Evolutionary conservation across 2,888 invertebrate genomes (phyloP).

Genomic region (Pseudolycoriella hygida): DNA sequence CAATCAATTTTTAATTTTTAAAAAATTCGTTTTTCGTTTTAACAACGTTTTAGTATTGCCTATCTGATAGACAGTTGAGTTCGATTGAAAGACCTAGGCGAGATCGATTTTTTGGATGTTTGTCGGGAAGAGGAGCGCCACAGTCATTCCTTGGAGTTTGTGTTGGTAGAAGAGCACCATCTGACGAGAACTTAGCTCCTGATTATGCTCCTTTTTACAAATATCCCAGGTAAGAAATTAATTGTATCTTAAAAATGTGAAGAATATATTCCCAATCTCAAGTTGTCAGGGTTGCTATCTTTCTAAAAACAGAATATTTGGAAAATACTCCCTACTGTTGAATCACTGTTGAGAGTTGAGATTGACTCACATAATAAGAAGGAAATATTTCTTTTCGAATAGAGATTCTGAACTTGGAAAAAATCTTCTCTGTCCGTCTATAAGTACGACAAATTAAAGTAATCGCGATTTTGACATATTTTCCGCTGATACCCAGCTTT

Average conservation of each 20-base stretch:
- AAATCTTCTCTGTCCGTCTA: too few species aligned
- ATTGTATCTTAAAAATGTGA: background rate
- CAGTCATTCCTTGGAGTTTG: constrained; percentile 68
- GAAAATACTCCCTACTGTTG: too few species aligned
- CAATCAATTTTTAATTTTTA: too few species aligned
- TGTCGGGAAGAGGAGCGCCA: constrained; percentile 39
- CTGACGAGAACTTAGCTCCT: constrained; percentile 71
- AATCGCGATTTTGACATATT: too few species aligned
- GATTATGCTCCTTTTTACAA: constrained; percentile 69
- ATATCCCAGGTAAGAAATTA: constrained; percentile 41
- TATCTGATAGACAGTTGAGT: constrained; percentile 76
- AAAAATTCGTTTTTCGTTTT: background rate
- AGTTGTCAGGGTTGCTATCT: too few species aligned
- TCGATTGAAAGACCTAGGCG: constrained; percentile 41
- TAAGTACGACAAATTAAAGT: too few species aligned
- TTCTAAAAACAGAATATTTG: too few species aligned
- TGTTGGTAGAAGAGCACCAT: constrained; percentile 68
- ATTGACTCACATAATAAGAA: too few species aligned
- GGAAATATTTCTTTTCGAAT: too few species aligned
- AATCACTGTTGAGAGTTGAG: too few species aligned
- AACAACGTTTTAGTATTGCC: constrained; percentile 45
- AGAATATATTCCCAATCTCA: constrained; percentile 1
- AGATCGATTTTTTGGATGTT: constrained; percentile 64
- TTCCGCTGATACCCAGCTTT: too few species aligned
- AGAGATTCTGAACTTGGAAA: too few species aligned